Percentiles rank a stretch among this genome's conserved stretches.
Conservation (phyloP, 2,797 vertebrate species). For the Characodon lateralis region DNA sequence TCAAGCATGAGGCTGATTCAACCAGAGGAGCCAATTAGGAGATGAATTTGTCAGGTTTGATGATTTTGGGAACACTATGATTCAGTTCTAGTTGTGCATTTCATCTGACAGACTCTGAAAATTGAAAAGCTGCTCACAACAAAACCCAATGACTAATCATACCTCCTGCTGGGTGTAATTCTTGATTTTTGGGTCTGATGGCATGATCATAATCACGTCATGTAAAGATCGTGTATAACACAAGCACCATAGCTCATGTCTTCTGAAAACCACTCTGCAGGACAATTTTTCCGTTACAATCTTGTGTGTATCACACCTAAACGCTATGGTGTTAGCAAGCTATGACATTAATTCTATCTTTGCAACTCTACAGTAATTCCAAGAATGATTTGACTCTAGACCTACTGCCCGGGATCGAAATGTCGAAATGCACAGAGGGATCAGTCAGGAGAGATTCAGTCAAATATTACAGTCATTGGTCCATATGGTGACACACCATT, state of each 20-base stretch:
- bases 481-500: constrained; percentile 39
- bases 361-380: constrained; percentile 2
- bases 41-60: constrained; percentile 5
- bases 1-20: constrained; percentile 13
- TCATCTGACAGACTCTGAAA: constrained; percentile 4
- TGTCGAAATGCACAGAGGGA: constrained; percentile 34
- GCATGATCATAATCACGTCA: constrained; percentile 24
- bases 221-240: constrained; percentile 9
- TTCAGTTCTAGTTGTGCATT: background rate
- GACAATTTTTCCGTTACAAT: constrained; percentile 4
- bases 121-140: constrained; percentile 26
- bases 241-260: constrained; percentile 6
- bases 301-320: background rate
- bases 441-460: constrained; percentile 55
- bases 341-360: background rate
- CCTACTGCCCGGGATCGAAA: constrained; percentile 29
- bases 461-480: constrained; percentile 31
- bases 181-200: constrained; percentile 22
- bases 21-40: constrained; percentile 21
- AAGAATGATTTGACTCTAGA: background rate
- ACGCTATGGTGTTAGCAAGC: background rate
- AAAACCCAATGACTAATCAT: constrained; percentile 8
- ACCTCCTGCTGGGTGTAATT: constrained; percentile 27
- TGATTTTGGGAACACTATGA: background rate
- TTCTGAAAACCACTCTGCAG: constrained; percentile 12